Percentiles rank a stretch among this genome's conserved stretches.
phyloP scores from a whole-genome alignment of 2,113 vertebrate species.

The Otis tarda region DNA sequence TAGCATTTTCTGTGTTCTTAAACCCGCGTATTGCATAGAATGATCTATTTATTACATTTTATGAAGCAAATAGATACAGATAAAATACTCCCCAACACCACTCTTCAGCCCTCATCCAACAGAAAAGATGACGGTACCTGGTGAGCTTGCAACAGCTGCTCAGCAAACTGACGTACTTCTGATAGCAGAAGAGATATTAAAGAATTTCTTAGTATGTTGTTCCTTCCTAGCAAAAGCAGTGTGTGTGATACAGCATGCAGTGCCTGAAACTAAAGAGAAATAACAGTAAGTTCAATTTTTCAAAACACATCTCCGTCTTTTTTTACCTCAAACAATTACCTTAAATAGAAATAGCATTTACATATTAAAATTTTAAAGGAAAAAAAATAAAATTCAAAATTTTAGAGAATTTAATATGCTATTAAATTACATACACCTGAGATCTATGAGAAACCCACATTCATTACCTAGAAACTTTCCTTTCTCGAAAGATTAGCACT shows the following conservation, averaged over 20 bases:
- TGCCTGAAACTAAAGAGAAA: conserved; percentile 76
- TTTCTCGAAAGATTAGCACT: background rate
- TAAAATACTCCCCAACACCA: background rate
- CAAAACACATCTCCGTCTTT: background rate
- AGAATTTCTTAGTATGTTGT: conserved; percentile 72
- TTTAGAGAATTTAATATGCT: background rate
- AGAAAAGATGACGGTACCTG: conserved; percentile 76
- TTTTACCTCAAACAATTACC: background rate
- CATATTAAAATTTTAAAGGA: background rate
- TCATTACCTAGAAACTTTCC: background rate
- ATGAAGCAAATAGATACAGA: background rate
- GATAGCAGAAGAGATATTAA: conserved; percentile 79
- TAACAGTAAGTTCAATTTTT: background rate
- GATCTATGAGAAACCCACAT: background rate
- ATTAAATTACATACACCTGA: background rate
- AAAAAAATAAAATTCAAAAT: background rate
- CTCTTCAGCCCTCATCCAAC: background rate
- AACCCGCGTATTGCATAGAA: background rate
- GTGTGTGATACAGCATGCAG: conserved; percentile 71
- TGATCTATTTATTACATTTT: background rate
- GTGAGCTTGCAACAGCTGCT: conserved; percentile 71
- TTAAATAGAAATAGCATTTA: background rate
- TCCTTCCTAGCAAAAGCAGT: conserved; percentile 78
- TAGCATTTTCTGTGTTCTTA: background rate
- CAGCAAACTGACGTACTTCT: conserved; percentile 76